Evolutionary conservation across 2,888 invertebrate genomes (phyloP).

Genomic region (Elysia crispata): DNA sequence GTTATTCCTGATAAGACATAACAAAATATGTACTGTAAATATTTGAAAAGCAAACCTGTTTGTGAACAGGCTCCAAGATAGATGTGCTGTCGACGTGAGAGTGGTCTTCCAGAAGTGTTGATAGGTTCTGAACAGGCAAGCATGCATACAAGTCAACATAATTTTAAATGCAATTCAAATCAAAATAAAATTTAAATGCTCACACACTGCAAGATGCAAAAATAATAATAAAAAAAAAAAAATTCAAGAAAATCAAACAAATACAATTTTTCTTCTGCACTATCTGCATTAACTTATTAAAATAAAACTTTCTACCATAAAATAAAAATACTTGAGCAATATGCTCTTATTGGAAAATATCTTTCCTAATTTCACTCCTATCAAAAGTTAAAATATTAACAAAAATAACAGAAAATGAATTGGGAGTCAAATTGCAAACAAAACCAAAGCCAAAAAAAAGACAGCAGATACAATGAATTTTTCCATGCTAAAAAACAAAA

Average conservation of each 20-base stretch:
- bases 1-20: background rate
- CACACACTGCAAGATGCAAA: background rate
- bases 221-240: background rate
- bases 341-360: too few relatives aligned
- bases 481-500: too few relatives aligned
- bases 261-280: too few relatives aligned
- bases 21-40: background rate
- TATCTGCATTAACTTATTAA: too few relatives aligned
- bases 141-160: slow-evolving; percentile 15
- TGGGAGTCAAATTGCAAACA: too few relatives aligned
- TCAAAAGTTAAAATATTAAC: too few relatives aligned
- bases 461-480: too few relatives aligned
- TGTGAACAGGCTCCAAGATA: slow-evolving; percentile 61
- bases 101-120: slow-evolving; percentile 61
- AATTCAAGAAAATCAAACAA: background rate
- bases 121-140: slow-evolving; percentile 58
- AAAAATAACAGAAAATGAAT: too few relatives aligned
- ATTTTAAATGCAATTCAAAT: background rate
- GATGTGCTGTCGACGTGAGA: slow-evolving; percentile 60
- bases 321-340: too few relatives aligned
- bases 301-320: too few relatives aligned
- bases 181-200: background rate
- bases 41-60: slow-evolving; percentile 64
- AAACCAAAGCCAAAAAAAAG: too few relatives aligned
- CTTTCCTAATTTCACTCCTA: too few relatives aligned